Percentiles rank a stretch among this genome's conserved stretches.
Evolutionary conservation across 2,888 invertebrate species (phyloP).

Genomic region (Latrodectus elegans): DNA sequence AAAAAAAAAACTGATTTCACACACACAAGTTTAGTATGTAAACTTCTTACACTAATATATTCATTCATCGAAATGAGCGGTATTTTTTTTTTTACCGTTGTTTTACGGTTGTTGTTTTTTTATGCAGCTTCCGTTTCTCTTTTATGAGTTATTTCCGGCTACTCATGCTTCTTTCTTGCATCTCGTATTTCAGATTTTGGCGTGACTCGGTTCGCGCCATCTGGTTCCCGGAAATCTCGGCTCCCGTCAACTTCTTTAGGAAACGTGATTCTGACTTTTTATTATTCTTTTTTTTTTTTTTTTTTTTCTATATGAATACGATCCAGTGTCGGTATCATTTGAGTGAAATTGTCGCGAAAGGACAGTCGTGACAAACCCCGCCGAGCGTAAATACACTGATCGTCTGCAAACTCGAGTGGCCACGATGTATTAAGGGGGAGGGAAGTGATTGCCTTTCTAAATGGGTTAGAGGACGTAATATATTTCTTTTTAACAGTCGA

Average conservation of each 20-base stretch:
- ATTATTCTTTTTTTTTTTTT: neutral
- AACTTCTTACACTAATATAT: too few relatives aligned
- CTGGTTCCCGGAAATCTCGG: neutral
- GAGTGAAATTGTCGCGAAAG: neutral
- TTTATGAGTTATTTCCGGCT: neutral
- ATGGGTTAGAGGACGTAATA: slow-evolving; percentile 2
- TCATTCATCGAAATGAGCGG: too few relatives aligned
- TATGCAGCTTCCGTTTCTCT: neutral
- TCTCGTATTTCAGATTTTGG: neutral
- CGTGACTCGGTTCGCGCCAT: neutral
- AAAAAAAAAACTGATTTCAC: too few relatives aligned
- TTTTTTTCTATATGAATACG: neutral
- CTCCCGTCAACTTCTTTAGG: neutral
- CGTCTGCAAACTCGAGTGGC: neutral
- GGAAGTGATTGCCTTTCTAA: neutral
- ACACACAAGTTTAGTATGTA: too few relatives aligned
- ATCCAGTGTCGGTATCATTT: neutral
- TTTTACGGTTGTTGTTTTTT: neutral
- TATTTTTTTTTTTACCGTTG: too few relatives aligned
- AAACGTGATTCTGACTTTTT: neutral
- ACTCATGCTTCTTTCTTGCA: neutral
- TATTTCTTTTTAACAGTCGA: neutral
- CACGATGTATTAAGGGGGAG: neutral
- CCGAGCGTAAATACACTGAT: neutral
- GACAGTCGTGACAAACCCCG: neutral